Conservation (phyloP, 2,888 invertebrate genomes). For the Mesorhabditis sp. region DNA sequence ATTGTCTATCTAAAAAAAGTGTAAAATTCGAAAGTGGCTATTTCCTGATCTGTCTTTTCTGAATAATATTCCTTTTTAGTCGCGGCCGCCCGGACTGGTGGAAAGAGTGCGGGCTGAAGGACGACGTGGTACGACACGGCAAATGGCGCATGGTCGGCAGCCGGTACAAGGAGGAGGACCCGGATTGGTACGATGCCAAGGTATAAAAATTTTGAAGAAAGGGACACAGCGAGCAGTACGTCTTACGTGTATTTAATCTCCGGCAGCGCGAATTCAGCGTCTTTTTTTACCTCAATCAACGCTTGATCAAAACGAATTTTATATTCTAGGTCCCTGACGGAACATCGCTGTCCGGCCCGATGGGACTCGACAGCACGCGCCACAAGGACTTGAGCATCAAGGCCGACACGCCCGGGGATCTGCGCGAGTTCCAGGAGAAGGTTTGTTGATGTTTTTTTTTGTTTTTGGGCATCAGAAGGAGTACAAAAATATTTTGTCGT, state of each 20-base stretch:
- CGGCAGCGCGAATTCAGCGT: not conserved
- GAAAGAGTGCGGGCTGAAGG: slow-evolving; percentile 45
- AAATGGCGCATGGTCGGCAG: slow-evolving; percentile 27
- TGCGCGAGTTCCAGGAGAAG: slow-evolving; percentile 48
- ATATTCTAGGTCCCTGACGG: slow-evolving; percentile 46
- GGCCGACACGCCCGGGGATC: slow-evolving; percentile 43
- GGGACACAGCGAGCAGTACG: too few relatives aligned
- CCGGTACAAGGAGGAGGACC: slow-evolving; percentile 40
- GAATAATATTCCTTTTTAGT: slow-evolving; percentile 28
- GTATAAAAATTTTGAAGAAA: slow-evolving; percentile 8
- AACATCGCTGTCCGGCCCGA: slow-evolving; percentile 47
- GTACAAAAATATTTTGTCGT: not conserved
- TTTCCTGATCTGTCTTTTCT: slow-evolving; percentile 1
- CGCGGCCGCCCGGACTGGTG: slow-evolving; percentile 52
- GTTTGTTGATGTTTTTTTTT: slow-evolving; percentile 11
- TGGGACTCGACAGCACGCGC: slow-evolving; percentile 48
- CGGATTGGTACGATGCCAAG: slow-evolving; percentile 43
- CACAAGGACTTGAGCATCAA: slow-evolving; percentile 40
- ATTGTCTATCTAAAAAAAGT: not conserved
- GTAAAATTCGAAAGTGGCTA: slow-evolving; percentile 6
- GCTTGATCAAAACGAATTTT: not conserved
- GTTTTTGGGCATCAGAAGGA: not conserved
- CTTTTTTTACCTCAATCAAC: too few relatives aligned
- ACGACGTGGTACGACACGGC: slow-evolving; percentile 30
- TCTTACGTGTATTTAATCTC: not conserved